Evolutionary conservation across 1,140 invertebrate species (phyloP).

Genomic region (Trichonephila clavata): DNA sequence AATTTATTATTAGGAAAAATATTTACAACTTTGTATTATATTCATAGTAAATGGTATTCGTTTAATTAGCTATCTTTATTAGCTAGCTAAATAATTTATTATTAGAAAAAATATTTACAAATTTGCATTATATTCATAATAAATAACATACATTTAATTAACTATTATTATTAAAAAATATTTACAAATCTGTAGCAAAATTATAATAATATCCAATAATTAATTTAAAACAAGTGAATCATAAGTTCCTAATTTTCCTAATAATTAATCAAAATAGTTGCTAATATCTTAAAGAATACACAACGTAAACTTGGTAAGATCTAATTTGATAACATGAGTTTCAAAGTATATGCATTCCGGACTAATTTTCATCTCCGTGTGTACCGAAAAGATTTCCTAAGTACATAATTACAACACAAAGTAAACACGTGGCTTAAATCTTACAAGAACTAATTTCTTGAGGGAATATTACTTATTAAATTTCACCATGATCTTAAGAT

Average conservation of each 20-base stretch:
- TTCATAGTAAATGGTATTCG: no score
- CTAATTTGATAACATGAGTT: not conserved
- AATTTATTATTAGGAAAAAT: no score
- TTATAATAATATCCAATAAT: no score
- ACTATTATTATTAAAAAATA: not conserved
- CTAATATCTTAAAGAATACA: not conserved
- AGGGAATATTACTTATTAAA: conserved; percentile 10
- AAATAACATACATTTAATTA: no score
- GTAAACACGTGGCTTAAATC: conserved; percentile 5
- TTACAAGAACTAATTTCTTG: conserved; percentile 30
- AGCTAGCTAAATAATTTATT: no score
- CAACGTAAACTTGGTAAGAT: not conserved
- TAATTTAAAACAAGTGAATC: no score
- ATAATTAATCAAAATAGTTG: not conserved
- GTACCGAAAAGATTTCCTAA: conserved; percentile 1
- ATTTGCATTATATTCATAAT: no score
- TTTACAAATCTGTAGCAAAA: no score
- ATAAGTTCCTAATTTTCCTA: no score
- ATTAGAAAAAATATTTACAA: no score
- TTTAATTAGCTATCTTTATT: no score
- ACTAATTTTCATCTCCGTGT: conserved; percentile 13
- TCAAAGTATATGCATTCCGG: not conserved
- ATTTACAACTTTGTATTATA: no score
- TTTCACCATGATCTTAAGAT: not conserved
- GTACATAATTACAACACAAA: not conserved